Percentiles rank a stretch among this genome's conserved stretches.
Conservation (phyloP, 2,888 invertebrate genomes). For the Limnephilus marmoratus region DNA sequence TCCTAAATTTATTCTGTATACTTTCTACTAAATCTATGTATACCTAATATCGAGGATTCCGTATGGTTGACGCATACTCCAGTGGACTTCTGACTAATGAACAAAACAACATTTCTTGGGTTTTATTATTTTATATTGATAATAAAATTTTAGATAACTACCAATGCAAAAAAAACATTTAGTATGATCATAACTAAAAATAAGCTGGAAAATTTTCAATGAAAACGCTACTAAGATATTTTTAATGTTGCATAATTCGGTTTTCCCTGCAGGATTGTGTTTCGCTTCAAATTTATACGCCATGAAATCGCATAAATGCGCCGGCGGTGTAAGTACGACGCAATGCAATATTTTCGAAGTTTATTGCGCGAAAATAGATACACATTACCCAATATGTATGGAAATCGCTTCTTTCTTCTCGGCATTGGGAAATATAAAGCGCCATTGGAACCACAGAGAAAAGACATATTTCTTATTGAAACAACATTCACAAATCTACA, state of each 20-base stretch:
- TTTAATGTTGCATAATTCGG: conserved; percentile 4
- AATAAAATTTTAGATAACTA: background rate
- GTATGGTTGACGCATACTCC: no score
- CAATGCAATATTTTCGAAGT: conserved; percentile 54
- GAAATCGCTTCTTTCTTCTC: conserved; percentile 37
- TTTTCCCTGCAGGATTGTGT: conserved; percentile 3
- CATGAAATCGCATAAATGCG: background rate
- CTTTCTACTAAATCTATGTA: no score
- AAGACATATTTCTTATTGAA: background rate
- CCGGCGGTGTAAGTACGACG: conserved; percentile 13
- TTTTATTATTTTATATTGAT: background rate
- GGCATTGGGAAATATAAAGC: background rate
- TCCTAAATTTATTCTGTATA: no score
- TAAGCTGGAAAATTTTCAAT: background rate
- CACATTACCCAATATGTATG: conserved; percentile 60
- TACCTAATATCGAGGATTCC: no score
- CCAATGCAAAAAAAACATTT: background rate
- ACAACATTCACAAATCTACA: background rate
- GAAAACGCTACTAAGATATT: background rate
- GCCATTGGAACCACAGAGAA: conserved; percentile 3
- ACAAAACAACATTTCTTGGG: no score
- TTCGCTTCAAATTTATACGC: conserved; percentile 28
- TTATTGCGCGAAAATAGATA: conserved; percentile 61
- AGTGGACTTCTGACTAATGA: no score
- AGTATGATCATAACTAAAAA: background rate